Evolutionary conservation across 2,888 invertebrate genomes (phyloP).

Genomic region (Desoria tigrina): DNA sequence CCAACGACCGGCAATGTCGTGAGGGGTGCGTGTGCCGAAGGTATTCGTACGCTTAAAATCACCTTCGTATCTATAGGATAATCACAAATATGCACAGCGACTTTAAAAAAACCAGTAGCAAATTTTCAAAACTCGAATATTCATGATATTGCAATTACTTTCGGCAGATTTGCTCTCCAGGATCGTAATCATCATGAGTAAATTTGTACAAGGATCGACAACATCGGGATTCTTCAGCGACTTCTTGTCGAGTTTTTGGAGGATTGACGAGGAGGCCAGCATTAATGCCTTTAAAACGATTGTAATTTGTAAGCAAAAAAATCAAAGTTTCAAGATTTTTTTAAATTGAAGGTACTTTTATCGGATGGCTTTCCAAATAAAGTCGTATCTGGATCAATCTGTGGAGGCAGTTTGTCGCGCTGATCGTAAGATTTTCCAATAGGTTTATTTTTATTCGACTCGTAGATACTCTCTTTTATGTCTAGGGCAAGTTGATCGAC

Average conservation of each 20-base stretch:
- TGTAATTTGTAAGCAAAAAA: neutral
- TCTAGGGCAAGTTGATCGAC: conserved; percentile 60
- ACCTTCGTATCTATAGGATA: conserved; percentile 36
- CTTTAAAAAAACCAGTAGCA: too few relatives aligned
- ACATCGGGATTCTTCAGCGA: conserved; percentile 57
- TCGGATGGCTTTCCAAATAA: conserved; percentile 57
- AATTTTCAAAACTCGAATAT: too few relatives aligned
- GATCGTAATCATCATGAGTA: conserved; percentile 60
- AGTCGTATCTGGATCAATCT: conserved; percentile 57
- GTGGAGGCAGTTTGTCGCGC: conserved; percentile 58
- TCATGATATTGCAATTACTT: conserved; percentile 54
- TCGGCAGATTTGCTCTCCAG: conserved; percentile 58
- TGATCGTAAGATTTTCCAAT: conserved; percentile 59
- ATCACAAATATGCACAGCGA: neutral
- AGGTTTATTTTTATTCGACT: conserved; percentile 59
- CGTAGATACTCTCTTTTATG: conserved; percentile 60
- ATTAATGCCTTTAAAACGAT: conserved; percentile 26
- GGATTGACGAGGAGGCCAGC: conserved; percentile 56
- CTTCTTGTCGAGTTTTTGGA: conserved; percentile 56
- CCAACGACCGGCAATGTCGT: conserved; percentile 46
- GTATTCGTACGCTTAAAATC: conserved; percentile 37
- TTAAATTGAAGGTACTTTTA: conserved; percentile 20
- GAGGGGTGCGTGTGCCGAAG: conserved; percentile 48
- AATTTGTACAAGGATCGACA: conserved; percentile 59
- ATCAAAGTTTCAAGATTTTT: neutral